Evolutionary conservation across 2,113 vertebrate genomes (phyloP).

Genomic region (Platycercus adscitus): DNA sequence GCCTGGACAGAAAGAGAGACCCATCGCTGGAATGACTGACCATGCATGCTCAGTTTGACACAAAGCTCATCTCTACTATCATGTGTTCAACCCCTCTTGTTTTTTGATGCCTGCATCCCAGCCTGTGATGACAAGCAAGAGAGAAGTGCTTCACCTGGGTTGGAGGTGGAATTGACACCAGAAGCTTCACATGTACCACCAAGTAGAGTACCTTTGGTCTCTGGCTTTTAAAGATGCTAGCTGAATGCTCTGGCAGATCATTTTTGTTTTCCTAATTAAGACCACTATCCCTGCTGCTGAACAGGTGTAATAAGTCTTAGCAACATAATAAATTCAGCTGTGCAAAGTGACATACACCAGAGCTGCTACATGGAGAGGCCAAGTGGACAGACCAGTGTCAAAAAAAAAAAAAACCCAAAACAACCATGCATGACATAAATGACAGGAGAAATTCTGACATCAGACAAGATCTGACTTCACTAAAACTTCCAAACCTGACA

Average conservation of each 20-base stretch:
- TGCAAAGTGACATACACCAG: neutral
- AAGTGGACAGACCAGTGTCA: neutral
- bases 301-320: neutral
- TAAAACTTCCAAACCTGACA: neutral
- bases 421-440: neutral
- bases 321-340: neutral
- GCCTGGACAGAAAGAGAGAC: neutral
- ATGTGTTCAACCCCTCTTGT: rapidly evolving
- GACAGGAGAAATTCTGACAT: neutral
- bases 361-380: neutral
- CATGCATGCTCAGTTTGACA: neutral
- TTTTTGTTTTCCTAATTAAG: neutral
- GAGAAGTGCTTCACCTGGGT: neutral
- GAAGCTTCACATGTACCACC: neutral
- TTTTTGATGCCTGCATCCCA: neutral
- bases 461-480: neutral
- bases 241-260: neutral
- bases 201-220: neutral
- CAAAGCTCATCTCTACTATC: neutral
- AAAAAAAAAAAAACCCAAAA: too few species aligned
- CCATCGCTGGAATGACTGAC: rapidly evolving
- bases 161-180: neutral
- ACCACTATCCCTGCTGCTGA: neutral
- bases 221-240: neutral
- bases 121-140: too few species aligned